These are phyloP conservation scores for Crotalus horridus DNA, from an alignment of 2,113 vertebrate species.

Conservation along the genomic window DNA sequence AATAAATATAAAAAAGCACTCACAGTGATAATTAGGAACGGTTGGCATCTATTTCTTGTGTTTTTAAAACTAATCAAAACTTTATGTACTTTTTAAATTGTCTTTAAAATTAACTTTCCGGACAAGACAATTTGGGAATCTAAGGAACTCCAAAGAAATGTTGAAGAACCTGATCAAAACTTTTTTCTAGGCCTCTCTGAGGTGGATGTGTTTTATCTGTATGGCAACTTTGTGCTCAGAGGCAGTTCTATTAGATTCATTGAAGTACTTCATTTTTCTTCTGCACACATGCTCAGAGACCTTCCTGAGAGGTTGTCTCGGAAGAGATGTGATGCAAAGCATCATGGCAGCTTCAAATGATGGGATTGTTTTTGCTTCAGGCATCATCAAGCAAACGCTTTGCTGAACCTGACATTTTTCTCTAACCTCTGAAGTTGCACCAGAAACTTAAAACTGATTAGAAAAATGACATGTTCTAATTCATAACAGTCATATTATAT, in stretches of 20 bases:
- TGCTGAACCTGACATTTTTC: neutral
- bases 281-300: neutral
- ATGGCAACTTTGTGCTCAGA: neutral
- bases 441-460: neutral
- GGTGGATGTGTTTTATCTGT: neutral
- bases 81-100: neutral
- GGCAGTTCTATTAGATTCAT: neutral
- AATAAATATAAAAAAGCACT: neutral
- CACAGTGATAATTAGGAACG: neutral
- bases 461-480: neutral
- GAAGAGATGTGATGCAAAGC: neutral
- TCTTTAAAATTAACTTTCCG: neutral
- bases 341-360: neutral
- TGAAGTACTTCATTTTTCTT: neutral
- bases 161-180: neutral
- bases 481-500: neutral
- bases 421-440: neutral
- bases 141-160: neutral
- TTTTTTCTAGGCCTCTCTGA: neutral
- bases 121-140: neutral
- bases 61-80: neutral
- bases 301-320: neutral
- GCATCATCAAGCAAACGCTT: neutral
- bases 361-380: neutral
- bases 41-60: neutral